Base-by-base conservation (phyloP, 2,113 vertebrate genomes). In the Micromys minutus region DNA sequence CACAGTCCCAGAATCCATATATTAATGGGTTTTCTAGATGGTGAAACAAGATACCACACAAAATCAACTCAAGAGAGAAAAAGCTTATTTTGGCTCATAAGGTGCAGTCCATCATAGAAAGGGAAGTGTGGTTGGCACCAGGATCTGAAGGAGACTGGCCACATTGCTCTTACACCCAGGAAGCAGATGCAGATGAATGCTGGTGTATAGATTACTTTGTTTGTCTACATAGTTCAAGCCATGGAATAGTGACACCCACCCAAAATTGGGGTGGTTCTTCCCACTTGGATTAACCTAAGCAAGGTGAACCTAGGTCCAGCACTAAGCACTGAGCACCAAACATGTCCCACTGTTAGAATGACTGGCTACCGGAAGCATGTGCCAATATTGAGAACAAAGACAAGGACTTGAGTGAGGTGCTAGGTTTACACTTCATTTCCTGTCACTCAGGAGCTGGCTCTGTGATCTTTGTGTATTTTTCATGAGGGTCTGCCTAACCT, bases 1-100 rank as follows among this genome's bases (percentile, higher is more conserved):
- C 2, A 10, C 15, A 10, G 13, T 7, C 21, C 39, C 10, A 16
- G 7, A 36, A 1, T 42, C 42, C 1, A 0, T 26, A 29, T 7
- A 57, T n/a, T n/a, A 24, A 4, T 21, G 7, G 21, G 10, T 4
- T 5, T 26, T 45, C 29, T 34, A 24, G 75, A 15, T 76, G 13
- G 15, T 31, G 47, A 34, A 29, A 79, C 45, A 77, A 50, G 75
- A 50, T 1, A 26, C 72, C 39, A 45, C 16, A 52, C 76, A 34
- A 47, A 50, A 52, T 29, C 76, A 79, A 4, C 47, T 79, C 34
- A 52, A 79, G 75, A 31, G 52, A 79, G 76, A 36, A 79, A 52
- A 34, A 47, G 13, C 17, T 52, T 52, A 52, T 36, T 79, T 79
- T 34, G 45, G 45, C 29, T 52, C 45, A 52, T 7, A 36, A 79